Percentiles rank a stretch among this genome's conserved stretches.
phyloP scores from a whole-genome alignment of 2,888 invertebrate genomes.

The Hyposoter dolosus region DNA sequence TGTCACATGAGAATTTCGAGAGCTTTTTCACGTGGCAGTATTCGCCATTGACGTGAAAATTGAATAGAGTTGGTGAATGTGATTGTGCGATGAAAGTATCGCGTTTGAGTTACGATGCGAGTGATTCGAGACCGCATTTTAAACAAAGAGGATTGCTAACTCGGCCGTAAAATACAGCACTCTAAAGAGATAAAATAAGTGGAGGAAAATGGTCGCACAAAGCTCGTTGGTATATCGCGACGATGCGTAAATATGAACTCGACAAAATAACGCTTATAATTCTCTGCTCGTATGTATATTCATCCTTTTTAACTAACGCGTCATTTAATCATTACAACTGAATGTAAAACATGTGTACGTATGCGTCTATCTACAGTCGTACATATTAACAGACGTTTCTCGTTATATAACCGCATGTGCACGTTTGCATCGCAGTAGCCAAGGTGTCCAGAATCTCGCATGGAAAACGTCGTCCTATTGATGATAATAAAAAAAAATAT shows the following conservation, averaged over 20 bases:
- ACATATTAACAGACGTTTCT: neutral
- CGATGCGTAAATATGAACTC: constrained; percentile 29
- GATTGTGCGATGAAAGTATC: constrained; percentile 35
- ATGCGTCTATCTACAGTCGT: constrained; percentile 31
- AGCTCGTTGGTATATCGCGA: constrained; percentile 4
- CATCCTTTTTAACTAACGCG: constrained; percentile 33
- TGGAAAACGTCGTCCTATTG: neutral
- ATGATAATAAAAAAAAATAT: neutral
- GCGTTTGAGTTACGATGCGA: constrained; percentile 12
- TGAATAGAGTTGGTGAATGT: constrained; percentile 1
- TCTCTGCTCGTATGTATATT: constrained; percentile 36
- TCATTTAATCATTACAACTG: constrained; percentile 69
- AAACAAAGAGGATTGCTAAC: constrained; percentile 12
- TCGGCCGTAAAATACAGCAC: neutral
- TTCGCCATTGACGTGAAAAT: constrained; percentile 7
- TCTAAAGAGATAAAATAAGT: constrained; percentile 32
- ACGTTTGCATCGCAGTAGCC: constrained; percentile 62
- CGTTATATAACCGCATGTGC: neutral
- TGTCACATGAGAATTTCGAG: neutral
- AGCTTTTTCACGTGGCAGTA: neutral
- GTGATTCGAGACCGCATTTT: constrained; percentile 14
- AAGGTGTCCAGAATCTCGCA: neutral
- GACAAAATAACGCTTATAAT: constrained; percentile 43
- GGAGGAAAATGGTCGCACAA: constrained; percentile 7
- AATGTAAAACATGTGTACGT: constrained; percentile 64